Evolutionary conservation across 2,888 invertebrate species (phyloP), one percentile per base, ranked within the genome.

Genomic region (Operophtera brumata): DNA sequence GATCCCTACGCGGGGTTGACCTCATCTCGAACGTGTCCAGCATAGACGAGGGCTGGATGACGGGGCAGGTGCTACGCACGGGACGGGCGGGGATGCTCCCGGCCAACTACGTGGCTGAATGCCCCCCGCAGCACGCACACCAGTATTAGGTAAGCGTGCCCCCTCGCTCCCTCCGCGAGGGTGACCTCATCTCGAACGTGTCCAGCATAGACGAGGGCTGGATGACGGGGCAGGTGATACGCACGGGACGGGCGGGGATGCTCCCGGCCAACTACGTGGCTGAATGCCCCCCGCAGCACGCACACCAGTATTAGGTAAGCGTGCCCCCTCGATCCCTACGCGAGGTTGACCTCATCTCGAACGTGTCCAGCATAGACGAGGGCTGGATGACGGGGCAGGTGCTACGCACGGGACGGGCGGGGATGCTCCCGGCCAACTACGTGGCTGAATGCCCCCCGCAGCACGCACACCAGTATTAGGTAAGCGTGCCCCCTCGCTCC

Each of bases 341-440:
- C 62, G 98, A 98, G 78, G 97, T 98, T 9, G 98, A 98, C 86
- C 91, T 97, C 59, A 97, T 99, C 73, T 94, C 98, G 46, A 96
- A 99, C 87, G 98, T 98, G 75, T 95, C 96, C 61, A 94, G 96
- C 25, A 97, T 99, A 66, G 99, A 99, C 84, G 96, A 96, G 53
- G 99, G 99, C 52, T 99, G 99, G 99, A 98, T 99, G 98, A 98
- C 97, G 1, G 99, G 99, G 1, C 94, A 96, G 52, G 97, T 98
- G 47, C 94, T 97, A 68, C 94, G 98, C 70, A 98, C 98, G 0
- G 97, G 97, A 34, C 94, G 96, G 84, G 94, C 96, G 65, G 99
- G 99, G 71, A 99, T 99, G 99, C 91, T 99, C 76, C 99, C 99
- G 8, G 98, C 99, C 53, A 99, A 99, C 91, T 99, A 99, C 80